Evolutionary conservation across 2,888 invertebrate species (phyloP).

Genomic region (Toxonevra muliebris): DNA sequence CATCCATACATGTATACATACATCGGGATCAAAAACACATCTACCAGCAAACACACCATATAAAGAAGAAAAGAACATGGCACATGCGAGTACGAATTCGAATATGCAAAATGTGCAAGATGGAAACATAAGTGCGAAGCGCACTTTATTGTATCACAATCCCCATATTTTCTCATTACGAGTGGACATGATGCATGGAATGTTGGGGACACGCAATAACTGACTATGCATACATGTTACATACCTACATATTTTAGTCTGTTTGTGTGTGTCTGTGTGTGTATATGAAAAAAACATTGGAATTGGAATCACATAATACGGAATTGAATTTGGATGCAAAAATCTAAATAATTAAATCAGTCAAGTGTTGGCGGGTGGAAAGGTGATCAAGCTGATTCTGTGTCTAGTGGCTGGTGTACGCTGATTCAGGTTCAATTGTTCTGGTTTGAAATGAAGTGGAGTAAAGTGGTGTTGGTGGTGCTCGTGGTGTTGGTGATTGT

Average conservation of each 20-base stretch:
- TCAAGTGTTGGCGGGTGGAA: constrained; percentile 60
- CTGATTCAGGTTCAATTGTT: neutral
- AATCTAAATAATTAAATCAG: constrained; percentile 63
- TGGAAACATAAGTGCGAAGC: constrained; percentile 63
- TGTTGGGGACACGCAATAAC: constrained; percentile 54
- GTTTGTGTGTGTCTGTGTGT: too few species aligned
- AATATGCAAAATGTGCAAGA: neutral
- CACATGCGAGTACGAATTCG: neutral
- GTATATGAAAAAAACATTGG: neutral
- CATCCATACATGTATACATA: neutral
- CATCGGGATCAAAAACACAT: neutral
- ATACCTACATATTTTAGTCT: too few species aligned
- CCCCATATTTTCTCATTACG: constrained; percentile 65
- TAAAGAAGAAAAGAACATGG: constrained; percentile 6
- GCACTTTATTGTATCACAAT: constrained; percentile 65
- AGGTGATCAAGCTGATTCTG: constrained; percentile 17
- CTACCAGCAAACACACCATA: neutral
- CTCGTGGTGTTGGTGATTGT: neutral
- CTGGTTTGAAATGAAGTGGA: constrained; percentile 22
- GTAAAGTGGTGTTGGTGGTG: neutral
- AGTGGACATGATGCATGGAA: constrained; percentile 63
- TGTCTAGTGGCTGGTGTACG: neutral
- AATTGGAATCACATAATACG: constrained; percentile 27
- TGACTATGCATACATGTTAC: neutral
- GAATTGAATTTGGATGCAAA: constrained; percentile 35